Conservation (phyloP, 1,140 invertebrate species). For the Magallana ariakensis region DNA sequence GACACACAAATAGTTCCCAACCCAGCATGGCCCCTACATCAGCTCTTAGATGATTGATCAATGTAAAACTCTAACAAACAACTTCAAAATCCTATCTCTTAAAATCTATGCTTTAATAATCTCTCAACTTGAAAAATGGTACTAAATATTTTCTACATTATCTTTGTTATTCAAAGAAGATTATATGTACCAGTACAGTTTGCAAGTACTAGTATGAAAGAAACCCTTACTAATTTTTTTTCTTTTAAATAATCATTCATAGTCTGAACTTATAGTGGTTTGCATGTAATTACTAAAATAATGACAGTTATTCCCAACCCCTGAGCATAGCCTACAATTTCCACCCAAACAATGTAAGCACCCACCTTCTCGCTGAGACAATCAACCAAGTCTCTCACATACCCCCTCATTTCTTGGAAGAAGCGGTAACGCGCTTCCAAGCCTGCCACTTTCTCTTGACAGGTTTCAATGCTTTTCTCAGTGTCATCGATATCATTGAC, state of each 20-base stretch:
- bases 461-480: conserved; percentile 80
- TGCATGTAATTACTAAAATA: too few relatives aligned
- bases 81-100: too few relatives aligned
- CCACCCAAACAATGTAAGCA: conserved; percentile 50
- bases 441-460: conserved; percentile 75
- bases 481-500: conserved; percentile 81
- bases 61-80: too few relatives aligned
- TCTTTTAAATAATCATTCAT: too few relatives aligned
- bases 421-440: conserved; percentile 91
- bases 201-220: too few relatives aligned
- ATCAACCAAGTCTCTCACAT: conserved; percentile 97
- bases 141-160: too few relatives aligned
- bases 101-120: too few relatives aligned
- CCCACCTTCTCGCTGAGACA: conserved; percentile 89
- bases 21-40: conserved; percentile 41
- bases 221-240: too few relatives aligned
- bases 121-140: too few relatives aligned
- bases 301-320: conserved; percentile 3
- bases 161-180: too few relatives aligned
- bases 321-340: neutral
- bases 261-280: too few relatives aligned
- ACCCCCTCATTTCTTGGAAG: conserved; percentile 97
- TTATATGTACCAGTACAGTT: too few relatives aligned
- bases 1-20: conserved; percentile 40
- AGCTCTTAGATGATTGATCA: neutral